Conservation (phyloP, 2,888 invertebrate genomes). For the Ephialtes manifestator region DNA sequence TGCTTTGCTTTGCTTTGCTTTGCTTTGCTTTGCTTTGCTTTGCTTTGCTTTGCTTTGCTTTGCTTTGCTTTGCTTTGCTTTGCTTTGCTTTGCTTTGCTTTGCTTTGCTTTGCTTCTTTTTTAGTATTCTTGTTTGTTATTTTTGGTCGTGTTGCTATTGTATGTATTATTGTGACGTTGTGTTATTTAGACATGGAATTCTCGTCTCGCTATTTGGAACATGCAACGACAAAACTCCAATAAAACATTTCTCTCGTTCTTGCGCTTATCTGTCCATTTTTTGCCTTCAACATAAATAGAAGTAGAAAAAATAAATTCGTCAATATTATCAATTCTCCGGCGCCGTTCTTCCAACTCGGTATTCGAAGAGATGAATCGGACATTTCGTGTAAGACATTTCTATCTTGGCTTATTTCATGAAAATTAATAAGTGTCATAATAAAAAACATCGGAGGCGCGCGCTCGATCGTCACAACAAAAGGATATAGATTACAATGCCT, state of each 20-base stretch:
- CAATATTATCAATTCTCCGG: constrained; percentile 34
- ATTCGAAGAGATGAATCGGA: background rate
- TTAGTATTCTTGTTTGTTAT: no score
- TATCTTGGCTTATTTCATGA: constrained; percentile 14
- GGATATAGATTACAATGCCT: no score
- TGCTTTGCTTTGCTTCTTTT: no score
- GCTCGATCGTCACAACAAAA: background rate
- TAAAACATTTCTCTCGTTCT: constrained; percentile 10
- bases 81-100: no score
- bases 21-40: no score
- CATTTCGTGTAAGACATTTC: background rate
- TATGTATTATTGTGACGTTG: no score
- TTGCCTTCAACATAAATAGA: background rate
- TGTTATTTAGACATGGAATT: no score
- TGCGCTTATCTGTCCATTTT: constrained; percentile 9
- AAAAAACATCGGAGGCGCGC: background rate
- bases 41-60: no score
- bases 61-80: no score
- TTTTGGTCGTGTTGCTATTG: no score
- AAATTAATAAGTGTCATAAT: constrained; percentile 41
- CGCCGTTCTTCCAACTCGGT: background rate
- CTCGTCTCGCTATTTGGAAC: background rate
- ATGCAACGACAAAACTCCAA: background rate
- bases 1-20: no score
- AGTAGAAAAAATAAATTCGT: background rate